phyloP scores from a whole-genome alignment of 2,888 invertebrate genomes.

The Meta bourneti region DNA sequence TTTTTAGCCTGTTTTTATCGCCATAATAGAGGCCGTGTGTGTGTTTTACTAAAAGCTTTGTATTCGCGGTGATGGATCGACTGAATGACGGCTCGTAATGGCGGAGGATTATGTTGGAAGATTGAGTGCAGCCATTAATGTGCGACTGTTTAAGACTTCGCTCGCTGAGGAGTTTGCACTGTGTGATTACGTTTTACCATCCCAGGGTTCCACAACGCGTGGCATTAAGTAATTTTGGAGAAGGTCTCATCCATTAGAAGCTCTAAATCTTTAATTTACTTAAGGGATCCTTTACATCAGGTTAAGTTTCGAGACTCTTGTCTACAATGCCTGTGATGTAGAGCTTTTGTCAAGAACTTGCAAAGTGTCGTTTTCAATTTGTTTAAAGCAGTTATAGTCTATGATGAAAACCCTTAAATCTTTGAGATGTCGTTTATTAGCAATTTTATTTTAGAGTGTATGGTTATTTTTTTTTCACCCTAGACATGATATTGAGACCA shows the following conservation, averaged over 20 bases:
- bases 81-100: conserved; percentile 20
- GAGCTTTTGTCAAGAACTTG: too few species aligned
- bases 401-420: too few species aligned
- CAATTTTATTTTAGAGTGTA: too few species aligned
- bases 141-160: conserved; percentile 17
- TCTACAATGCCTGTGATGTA: too few species aligned
- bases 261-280: not conserved
- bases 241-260: conserved; percentile 3
- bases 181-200: conserved; percentile 24
- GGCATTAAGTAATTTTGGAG: conserved; percentile 24
- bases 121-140: conserved; percentile 51
- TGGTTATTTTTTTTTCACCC: too few species aligned
- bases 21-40: conserved; percentile 44
- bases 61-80: conserved; percentile 47
- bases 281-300: not conserved
- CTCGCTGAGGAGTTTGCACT: conserved; percentile 2
- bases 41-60: conserved; percentile 68
- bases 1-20: conserved; percentile 49
- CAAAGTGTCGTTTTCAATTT: too few species aligned
- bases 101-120: conserved; percentile 51
- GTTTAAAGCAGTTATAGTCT: too few species aligned
- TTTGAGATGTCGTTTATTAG: too few species aligned
- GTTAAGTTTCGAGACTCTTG: not conserved
- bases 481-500: too few species aligned
- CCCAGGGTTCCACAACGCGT: conserved; percentile 13